Conservation (phyloP, 2,888 invertebrate species). For the Trichogramma dendrolimi region DNA sequence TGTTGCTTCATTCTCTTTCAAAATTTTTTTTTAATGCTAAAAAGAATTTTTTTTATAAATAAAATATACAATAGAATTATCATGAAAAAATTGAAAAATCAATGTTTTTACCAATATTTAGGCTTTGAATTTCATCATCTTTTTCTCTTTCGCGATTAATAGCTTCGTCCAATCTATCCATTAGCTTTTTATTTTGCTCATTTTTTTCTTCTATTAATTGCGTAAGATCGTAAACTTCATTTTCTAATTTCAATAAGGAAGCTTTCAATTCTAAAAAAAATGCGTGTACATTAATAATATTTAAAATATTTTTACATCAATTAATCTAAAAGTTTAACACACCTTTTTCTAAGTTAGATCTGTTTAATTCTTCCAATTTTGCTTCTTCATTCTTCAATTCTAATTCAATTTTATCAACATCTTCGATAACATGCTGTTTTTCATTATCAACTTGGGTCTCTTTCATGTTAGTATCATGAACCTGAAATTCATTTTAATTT, state of each 20-base stretch:
- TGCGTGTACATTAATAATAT: too few species aligned
- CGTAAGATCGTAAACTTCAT: constrained; percentile 25
- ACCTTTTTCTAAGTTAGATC: too few species aligned
- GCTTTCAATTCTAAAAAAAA: not conserved
- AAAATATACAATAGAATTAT: not conserved
- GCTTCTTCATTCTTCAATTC: too few species aligned
- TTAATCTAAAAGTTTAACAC: constrained; percentile 20
- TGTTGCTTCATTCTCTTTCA: constrained; percentile 27
- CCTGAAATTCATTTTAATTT: too few species aligned
- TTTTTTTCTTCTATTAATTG: constrained; percentile 17
- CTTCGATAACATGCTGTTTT: too few species aligned
- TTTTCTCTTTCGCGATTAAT: constrained; percentile 37
- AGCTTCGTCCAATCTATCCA: constrained; percentile 27
- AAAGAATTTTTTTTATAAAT: constrained; percentile 3
- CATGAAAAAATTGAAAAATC: constrained; percentile 2
- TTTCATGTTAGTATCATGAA: too few species aligned
- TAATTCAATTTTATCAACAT: too few species aligned
- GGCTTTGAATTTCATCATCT: constrained; percentile 40
- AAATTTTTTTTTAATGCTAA: constrained; percentile 37
- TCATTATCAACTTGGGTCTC: too few species aligned
- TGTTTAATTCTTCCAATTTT: too few species aligned
- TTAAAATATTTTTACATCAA: constrained; percentile 12
- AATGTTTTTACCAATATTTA: constrained; percentile 39
- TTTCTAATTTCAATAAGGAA: constrained; percentile 17
- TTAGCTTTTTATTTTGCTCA: constrained; percentile 22